phyloP scores from a whole-genome alignment of 1,140 invertebrate species.

The Leucophenga varia region DNA sequence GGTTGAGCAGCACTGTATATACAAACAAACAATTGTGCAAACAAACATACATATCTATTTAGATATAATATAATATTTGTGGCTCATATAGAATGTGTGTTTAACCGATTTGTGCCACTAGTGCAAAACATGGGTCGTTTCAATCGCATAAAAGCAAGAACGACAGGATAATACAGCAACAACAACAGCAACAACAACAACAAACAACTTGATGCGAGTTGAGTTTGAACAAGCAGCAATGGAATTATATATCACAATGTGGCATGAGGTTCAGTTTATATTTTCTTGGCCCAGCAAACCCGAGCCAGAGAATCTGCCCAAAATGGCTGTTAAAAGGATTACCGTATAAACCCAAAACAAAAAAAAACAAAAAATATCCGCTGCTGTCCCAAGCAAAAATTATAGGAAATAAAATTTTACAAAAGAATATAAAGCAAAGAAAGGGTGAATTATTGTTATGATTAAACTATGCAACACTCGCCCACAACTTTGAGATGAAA shows the following conservation, averaged over 20 bases:
- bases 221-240: too few relatives aligned
- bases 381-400: slow-evolving; percentile 1
- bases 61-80: too few relatives aligned
- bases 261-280: too few relatives aligned
- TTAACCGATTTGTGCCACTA: slow-evolving; percentile 1
- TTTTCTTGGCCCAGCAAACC: too few relatives aligned
- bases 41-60: too few relatives aligned
- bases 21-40: too few relatives aligned
- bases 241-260: too few relatives aligned
- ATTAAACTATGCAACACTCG: slow-evolving; percentile 27
- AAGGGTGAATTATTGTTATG: slow-evolving; percentile 51
- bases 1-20: not conserved
- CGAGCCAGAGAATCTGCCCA: too few relatives aligned
- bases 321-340: not conserved
- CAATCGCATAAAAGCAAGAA: not conserved
- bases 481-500: slow-evolving; percentile 21
- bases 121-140: slow-evolving; percentile 12
- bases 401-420: slow-evolving; percentile 11
- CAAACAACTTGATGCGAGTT: too few relatives aligned
- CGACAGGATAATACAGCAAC: slow-evolving; percentile 3
- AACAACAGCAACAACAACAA: not conserved
- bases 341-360: not conserved
- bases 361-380: not conserved
- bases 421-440: too few relatives aligned
- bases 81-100: slow-evolving; percentile 11